A percentile compares a stretch with the other conserved stretches of the same genome.
Evolutionary conservation across 2,888 invertebrate genomes (phyloP).

Genomic region (Hirtodrosophila trivittata): DNA sequence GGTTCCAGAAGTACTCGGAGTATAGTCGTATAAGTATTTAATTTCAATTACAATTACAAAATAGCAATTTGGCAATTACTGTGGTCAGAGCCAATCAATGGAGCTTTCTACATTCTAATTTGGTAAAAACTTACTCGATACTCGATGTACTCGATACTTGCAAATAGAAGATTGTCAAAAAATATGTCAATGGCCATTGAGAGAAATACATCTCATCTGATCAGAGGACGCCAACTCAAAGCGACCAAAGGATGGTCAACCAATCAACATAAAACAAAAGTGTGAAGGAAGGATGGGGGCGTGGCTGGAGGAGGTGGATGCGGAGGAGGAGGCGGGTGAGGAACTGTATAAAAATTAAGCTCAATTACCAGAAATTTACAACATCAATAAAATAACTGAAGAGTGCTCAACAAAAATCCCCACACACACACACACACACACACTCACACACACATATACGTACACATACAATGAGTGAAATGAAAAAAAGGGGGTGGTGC

Average conservation of each 20-base stretch:
- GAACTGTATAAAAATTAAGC: conserved; percentile 79
- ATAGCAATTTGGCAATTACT: conserved; percentile 48
- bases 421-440: conserved; percentile 47
- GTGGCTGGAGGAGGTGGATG: conserved; percentile 26
- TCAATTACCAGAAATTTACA: conserved; percentile 81
- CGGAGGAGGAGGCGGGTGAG: conserved; percentile 28
- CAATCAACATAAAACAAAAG: conserved; percentile 78
- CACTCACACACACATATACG: conserved; percentile 1
- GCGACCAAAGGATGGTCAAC: conserved; percentile 40
- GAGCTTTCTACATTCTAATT: background rate
- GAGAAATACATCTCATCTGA: conserved; percentile 9
- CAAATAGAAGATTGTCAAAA: conserved; percentile 15
- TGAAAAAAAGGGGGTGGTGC: background rate
- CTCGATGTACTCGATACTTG: conserved; percentile 14
- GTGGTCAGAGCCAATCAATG: conserved; percentile 36
- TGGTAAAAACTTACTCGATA: conserved; percentile 14
- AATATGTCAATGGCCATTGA: conserved; percentile 29
- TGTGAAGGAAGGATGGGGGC: conserved; percentile 25
- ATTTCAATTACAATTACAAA: conserved; percentile 72
- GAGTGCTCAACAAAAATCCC: conserved; percentile 76
- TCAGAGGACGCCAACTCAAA: conserved; percentile 13
- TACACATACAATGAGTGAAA: background rate
- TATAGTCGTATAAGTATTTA: too few relatives aligned
- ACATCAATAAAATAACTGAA: conserved; percentile 79
- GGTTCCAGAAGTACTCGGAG: too few relatives aligned